Evolutionary conservation across 2,113 vertebrate genomes (phyloP).

Genomic region (Crotalus viridis): DNA sequence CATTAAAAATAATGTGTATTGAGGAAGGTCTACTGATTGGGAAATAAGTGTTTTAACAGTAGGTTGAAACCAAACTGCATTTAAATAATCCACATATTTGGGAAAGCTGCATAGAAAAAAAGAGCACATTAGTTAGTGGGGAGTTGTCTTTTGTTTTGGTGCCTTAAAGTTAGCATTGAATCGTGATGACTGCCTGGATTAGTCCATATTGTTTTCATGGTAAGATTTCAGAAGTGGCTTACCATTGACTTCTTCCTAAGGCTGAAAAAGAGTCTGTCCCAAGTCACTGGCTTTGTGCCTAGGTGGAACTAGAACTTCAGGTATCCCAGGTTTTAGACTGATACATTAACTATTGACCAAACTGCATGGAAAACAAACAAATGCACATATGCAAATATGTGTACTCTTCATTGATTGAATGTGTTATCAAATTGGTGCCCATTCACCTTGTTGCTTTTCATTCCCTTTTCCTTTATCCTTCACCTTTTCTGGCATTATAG

Average conservation of each 20-base stretch:
- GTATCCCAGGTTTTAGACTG: not conserved
- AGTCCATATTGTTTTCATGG: not conserved
- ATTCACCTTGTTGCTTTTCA: not conserved
- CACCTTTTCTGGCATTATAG: not conserved
- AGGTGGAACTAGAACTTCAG: not conserved
- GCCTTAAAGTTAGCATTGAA: not conserved
- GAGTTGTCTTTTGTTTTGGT: not conserved
- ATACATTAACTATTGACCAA: not conserved
- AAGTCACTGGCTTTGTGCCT: not conserved
- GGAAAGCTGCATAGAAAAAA: not conserved
- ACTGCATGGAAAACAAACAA: not conserved
- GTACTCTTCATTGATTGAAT: not conserved
- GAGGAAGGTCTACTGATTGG: not conserved
- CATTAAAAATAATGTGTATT: not conserved
- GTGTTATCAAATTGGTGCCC: not conserved
- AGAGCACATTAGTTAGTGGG: not conserved
- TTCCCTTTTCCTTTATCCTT: not conserved
- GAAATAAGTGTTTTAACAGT: not conserved
- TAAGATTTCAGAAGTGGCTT: not conserved
- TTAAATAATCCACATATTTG: not conserved
- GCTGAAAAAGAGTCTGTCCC: not conserved
- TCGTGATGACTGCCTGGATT: not conserved
- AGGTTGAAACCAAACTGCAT: not conserved
- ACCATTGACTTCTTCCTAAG: not conserved
- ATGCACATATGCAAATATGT: not conserved